Evolutionary conservation across 1,140 invertebrate species (phyloP), one percentile per base, ranked within the genome.

Genomic region (Diprion similis): DNA sequence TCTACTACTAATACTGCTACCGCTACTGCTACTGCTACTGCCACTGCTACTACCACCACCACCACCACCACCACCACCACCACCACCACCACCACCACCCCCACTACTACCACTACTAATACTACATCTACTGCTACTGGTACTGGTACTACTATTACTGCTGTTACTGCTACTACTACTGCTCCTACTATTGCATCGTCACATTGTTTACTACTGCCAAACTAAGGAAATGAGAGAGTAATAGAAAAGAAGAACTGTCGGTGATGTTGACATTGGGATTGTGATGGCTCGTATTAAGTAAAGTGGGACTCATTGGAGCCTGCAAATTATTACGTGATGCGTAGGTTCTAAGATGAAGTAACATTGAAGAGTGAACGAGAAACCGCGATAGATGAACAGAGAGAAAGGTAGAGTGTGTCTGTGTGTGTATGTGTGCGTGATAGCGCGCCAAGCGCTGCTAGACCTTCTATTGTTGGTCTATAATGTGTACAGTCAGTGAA

Each of bases 401-500:
- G 67, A 51, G 73, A 73, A 68, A 72, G 37, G 66, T 47, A 24
- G 71, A 71, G 78, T 79, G 80, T 79, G 75, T 83, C 77, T 78
- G 80, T 82, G 78, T 81, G 77, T 83, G 81, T 76, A 80, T 81
- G 84, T 82, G 80, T 83, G 82, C 79, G 83, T 81, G 80, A 77
- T 59, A 79, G 80, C 79, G 82, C 77, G 81, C 81, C 77, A 83
- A 82, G 85, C 81, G 83, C 72, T 18, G 72, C 79, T 82, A 86
- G 87, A 87, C 85, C 83, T 85, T 83, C 82, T 86, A 88, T 88
- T 87, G 86, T 87, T 88, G 87, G 87, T 87, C 87, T 87, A 86
- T 88, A 87, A 86, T 83, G 84, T 87, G 86, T 88, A 87, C 86
- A 88, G 87, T 88, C 87, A 87, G 85, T 86, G 83, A 88, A 88